These are phyloP conservation scores for Sphaerodactylus townsendi DNA, from an alignment of 2,113 vertebrate species.

Conservation along the genomic window DNA sequence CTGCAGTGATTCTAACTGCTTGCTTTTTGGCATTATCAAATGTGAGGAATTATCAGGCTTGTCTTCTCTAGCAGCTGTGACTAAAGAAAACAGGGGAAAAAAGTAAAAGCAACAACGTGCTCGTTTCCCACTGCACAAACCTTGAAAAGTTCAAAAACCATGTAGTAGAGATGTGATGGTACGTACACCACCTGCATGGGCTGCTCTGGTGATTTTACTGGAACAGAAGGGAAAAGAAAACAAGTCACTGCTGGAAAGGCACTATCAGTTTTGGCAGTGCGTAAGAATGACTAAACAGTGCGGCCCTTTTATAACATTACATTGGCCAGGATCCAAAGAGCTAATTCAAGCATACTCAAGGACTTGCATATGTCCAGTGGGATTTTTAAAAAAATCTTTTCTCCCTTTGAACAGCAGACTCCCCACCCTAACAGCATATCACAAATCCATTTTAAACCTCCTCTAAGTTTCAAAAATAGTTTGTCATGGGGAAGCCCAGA, in stretches of 20 bases:
- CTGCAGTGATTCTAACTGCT: too few relatives aligned
- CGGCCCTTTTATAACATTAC: not conserved
- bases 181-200: conserved; percentile 93
- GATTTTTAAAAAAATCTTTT: not conserved
- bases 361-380: not conserved
- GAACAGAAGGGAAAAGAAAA: conserved; percentile 47
- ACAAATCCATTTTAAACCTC: not conserved
- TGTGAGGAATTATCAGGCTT: not conserved
- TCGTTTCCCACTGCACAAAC: conserved; percentile 74
- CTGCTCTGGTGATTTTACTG: conserved; percentile 85
- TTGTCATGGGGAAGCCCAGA: not conserved
- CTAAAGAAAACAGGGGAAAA: not conserved
- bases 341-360: not conserved
- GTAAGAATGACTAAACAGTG: not conserved
- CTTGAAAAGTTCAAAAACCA: conserved; percentile 99
- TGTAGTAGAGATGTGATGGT: conserved; percentile 97
- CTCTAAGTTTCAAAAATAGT: not conserved
- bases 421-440: not conserved
- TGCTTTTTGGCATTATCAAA: not conserved
- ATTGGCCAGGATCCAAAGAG: not conserved
- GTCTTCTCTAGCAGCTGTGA: not conserved
- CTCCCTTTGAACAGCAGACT: not conserved
- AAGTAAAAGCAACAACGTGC: not conserved
- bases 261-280: not conserved
- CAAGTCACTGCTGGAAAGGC: conserved; percentile 28